Evolutionary conservation across 1,140 invertebrate genomes (phyloP), one percentile per base, ranked within the genome.

Genomic region (Coptotermes formosanus): DNA sequence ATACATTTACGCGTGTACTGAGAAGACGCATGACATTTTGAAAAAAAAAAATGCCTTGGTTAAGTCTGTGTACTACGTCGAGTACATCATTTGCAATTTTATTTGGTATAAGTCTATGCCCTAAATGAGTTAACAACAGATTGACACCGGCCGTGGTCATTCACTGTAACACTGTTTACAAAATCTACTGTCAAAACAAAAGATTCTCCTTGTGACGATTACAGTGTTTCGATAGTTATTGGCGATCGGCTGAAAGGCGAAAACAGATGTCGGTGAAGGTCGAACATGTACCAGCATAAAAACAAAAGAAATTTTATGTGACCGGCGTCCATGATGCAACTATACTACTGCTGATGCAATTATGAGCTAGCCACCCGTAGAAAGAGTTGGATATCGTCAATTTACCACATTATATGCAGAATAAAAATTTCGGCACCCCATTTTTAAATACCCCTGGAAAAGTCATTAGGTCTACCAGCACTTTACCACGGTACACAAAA

Each of bases 221-320:
- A 30, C 7, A 16, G 2, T n/a, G n/a, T 75, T 75, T 30, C 64
- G 64, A 75, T 75, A 30, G 64, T 14, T 25, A 30, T 75, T 0
- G 8, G 1, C n/a, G 25, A 75, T 75, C 4, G n/a, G n/a, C 7
- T 75, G n/a, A 75, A 75, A 30, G 64, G 16, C 7, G 64, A n/a
- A 75, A 75, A 75, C 14, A 75, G 64, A 75, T 75, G 64, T 25
- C 25, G 64, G 64, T 75, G 64, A 75, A 75, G 64, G 64, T 75
- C 64, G 64, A 30, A 75, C 59, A 64, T 21, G 59, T 23, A 75
- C 25, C 2, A 75, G 64, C 25, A 75, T 3, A 25, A 16, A 75
- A n/a, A 75, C 64, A 75, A 75, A 55, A 30, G 64, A 75, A 25
- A 75, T 30, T n/a, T 30, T 30, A 75, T 75, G 64, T n/a, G 64